These are phyloP conservation scores for Sericinus montela DNA, from an alignment of 2,888 invertebrate genomes.

Conservation along the genomic window DNA sequence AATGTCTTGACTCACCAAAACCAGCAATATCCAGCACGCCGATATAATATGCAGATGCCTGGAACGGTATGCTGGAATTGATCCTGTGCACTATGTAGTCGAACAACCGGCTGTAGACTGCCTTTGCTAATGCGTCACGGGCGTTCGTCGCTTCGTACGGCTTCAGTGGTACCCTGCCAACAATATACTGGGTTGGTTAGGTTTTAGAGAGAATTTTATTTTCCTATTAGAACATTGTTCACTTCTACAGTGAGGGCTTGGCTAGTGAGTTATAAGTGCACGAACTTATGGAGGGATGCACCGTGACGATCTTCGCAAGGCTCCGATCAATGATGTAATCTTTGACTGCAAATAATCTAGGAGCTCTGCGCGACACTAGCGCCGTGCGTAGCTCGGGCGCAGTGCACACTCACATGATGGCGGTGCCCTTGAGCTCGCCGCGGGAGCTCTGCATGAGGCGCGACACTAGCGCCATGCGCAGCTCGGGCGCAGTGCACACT, in stretches of 20 bases:
- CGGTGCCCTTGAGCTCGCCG: constrained; percentile 81
- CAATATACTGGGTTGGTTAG: no score
- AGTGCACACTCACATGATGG: constrained; percentile 71
- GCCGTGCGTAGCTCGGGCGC: constrained; percentile 70
- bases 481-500: no score
- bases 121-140: constrained; percentile 97
- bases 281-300: no score
- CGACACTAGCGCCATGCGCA: constrained; percentile 88
- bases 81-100: constrained; percentile 96
- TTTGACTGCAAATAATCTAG: constrained; percentile 95
- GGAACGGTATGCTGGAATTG: constrained; percentile 97
- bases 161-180: constrained; percentile 94
- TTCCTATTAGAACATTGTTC: no score
- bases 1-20: constrained; percentile 83
- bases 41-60: constrained; percentile 94
- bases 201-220: no score
- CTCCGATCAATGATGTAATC: constrained; percentile 97
- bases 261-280: no score
- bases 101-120: constrained; percentile 96
- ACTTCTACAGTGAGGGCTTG: no score
- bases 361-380: constrained; percentile 94
- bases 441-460: constrained; percentile 81
- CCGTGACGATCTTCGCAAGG: no score
- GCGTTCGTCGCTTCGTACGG: constrained; percentile 95
- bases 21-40: constrained; percentile 99